Base-by-base conservation (phyloP, 2,113 vertebrate species). In the Indicator maculatus region DNA sequence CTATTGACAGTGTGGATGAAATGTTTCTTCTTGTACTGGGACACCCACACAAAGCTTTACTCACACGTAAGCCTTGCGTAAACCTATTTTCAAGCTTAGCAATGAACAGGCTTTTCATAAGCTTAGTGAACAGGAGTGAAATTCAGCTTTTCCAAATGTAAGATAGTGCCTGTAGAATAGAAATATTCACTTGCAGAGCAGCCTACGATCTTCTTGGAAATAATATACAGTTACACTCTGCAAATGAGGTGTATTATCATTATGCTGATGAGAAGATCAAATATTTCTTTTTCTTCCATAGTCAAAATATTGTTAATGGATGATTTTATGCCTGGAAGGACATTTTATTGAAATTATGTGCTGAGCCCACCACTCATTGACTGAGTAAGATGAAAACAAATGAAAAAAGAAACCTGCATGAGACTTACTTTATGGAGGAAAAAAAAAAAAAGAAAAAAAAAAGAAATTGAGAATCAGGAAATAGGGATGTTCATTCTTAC, bases 261-360 rank as follows among this genome's bases (percentile, higher is more conserved):
- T 96, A 92, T 83, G 78, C 38, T 94, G 92, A 95, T 79, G 78
- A 91, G 95, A 94, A 95, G 93, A 83, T 90, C 74, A 96, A 94
- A 81, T 94, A 88, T 74, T 93, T 93, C 94, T 89, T 91, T 95
- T 91, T 47, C 64, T 92, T 95, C 81, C 23, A 5, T 73, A 90
- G 52, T 96, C 90, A 93, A 97, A 95, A 91, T 96, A 88, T 95
- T 96, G 52, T 91, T 82, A 82, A 93, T 95, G 52, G 71, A 93
- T 90, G 86, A 66, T 90, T 96, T 89, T 81, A 77, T 93, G 81
- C 93, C 88, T 97, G 90, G 94, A 95, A 94, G 77, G 78, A 95
- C 94, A 63, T 94, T 93, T 91, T 95, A 94, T 92, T 91, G 84
- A 95, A 83, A 92, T 94, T 92, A 36, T 73, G 64, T 95, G 60